Conservation (phyloP, 2,888 invertebrate genomes). For the Spilosoma lubricipeda region DNA sequence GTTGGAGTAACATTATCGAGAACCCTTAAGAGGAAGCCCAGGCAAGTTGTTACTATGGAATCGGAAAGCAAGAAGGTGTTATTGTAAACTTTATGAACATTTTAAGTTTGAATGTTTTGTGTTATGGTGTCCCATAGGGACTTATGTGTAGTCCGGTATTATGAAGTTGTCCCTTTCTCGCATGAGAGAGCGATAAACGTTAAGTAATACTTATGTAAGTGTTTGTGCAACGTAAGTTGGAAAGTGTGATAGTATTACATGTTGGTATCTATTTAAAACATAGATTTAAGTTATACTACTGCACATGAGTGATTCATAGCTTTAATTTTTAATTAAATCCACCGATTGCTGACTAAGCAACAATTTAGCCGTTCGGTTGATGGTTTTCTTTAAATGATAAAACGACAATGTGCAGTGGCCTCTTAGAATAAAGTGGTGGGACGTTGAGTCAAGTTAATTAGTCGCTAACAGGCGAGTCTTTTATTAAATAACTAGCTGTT, state of each 20-base stretch:
- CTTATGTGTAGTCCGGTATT: constrained; percentile 25
- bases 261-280: constrained; percentile 36
- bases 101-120: constrained; percentile 19
- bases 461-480: constrained; percentile 17
- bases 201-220: constrained; percentile 45
- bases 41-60: constrained; percentile 64
- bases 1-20: constrained; percentile 64
- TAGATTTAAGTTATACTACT: constrained; percentile 27
- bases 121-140: constrained; percentile 29
- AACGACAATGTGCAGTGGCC: constrained; percentile 18
- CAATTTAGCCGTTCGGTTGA: constrained; percentile 13
- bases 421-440: constrained; percentile 11
- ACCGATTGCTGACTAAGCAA: constrained; percentile 31
- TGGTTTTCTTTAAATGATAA: constrained; percentile 14
- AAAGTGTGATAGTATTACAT: constrained; percentile 41
- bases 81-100: constrained; percentile 48
- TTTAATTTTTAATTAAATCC: constrained; percentile 38
- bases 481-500: constrained; percentile 30
- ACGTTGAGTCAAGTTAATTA: constrained; percentile 25
- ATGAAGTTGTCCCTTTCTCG: constrained; percentile 36
- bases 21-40: constrained; percentile 61
- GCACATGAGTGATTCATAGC: constrained; percentile 34
- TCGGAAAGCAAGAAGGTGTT: constrained; percentile 78
- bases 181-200: constrained; percentile 40
- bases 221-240: constrained; percentile 30